Evolutionary conservation across 2,797 vertebrate species (phyloP).

Genomic region (Lepilemur ruficaudatus): DNA sequence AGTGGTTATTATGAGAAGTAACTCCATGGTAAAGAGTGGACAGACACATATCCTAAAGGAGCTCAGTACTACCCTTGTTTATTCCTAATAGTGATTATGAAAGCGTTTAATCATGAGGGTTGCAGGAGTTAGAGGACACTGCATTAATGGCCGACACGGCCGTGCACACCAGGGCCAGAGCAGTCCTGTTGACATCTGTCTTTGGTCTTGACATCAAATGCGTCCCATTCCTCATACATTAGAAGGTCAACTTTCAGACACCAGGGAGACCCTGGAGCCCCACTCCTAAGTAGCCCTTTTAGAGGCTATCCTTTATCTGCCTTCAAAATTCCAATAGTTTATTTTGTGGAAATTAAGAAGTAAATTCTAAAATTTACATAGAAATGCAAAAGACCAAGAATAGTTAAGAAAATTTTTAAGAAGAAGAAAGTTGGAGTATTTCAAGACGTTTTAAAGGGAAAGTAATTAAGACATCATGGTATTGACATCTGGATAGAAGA

Average conservation of each 20-base stretch:
- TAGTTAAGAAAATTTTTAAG: neutral
- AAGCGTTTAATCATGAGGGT: neutral
- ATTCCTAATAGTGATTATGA: neutral
- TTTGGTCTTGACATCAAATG: constrained; percentile 42
- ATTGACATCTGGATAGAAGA: neutral
- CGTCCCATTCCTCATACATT: neutral
- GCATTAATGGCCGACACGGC: neutral
- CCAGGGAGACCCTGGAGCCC: no score
- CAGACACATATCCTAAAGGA: neutral
- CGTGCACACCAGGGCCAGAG: neutral
- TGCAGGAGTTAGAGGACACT: fast-evolving
- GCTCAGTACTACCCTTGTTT: neutral
- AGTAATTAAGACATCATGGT: neutral
- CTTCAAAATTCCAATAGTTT: neutral
- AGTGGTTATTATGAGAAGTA: neutral
- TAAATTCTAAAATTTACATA: neutral
- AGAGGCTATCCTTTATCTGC: no score
- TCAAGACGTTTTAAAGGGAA: neutral
- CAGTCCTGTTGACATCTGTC: neutral
- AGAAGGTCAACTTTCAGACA: neutral
- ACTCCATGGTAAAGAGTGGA: neutral
- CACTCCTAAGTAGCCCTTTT: no score
- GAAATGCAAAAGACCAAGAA: neutral
- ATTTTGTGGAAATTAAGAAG: neutral
- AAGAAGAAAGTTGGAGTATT: neutral